phyloP scores from a whole-genome alignment of 1,140 invertebrate species.

The Caenorhabditis elegans region DNA sequence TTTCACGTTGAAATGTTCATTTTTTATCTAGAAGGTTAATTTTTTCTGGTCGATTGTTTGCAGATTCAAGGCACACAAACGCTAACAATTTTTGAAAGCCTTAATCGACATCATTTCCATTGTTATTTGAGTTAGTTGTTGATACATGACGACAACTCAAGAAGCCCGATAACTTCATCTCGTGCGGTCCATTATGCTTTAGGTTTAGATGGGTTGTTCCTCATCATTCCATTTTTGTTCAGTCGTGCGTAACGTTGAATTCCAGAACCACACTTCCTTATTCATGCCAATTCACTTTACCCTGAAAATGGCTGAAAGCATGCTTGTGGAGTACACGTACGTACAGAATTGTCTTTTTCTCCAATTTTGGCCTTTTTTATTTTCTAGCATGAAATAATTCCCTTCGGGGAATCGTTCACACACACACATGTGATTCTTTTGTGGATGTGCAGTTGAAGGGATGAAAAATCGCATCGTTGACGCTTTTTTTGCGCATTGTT shows the following conservation, averaged over 20 bases:
- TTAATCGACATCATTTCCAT: slow-evolving; percentile 8
- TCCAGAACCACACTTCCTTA: not conserved
- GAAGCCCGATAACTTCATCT: not conserved
- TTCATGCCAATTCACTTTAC: not conserved
- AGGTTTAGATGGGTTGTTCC: not conserved
- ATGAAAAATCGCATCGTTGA: slow-evolving; percentile 6
- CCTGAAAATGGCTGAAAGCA: not conserved
- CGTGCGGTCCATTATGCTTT: slow-evolving; percentile 1
- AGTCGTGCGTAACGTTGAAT: not conserved
- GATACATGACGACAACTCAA: too few relatives aligned
- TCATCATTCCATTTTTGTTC: not conserved
- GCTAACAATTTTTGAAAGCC: not conserved
- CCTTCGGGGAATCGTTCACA: not conserved
- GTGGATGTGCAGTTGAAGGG: not conserved
- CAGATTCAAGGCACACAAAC: too few relatives aligned
- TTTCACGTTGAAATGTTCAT: too few relatives aligned
- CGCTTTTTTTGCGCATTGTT: too few relatives aligned
- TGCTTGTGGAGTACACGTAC: not conserved
- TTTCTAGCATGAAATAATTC: not conserved
- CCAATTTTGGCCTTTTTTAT: not conserved
- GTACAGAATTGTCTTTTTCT: not conserved
- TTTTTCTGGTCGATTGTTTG: too few relatives aligned
- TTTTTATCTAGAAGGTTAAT: too few relatives aligned
- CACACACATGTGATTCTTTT: not conserved
- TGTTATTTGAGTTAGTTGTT: too few relatives aligned